Percentiles rank a stretch among this genome's conserved stretches.
phyloP scores from a whole-genome alignment of 2,113 vertebrate species.

The Sceloporus undulatus region DNA sequence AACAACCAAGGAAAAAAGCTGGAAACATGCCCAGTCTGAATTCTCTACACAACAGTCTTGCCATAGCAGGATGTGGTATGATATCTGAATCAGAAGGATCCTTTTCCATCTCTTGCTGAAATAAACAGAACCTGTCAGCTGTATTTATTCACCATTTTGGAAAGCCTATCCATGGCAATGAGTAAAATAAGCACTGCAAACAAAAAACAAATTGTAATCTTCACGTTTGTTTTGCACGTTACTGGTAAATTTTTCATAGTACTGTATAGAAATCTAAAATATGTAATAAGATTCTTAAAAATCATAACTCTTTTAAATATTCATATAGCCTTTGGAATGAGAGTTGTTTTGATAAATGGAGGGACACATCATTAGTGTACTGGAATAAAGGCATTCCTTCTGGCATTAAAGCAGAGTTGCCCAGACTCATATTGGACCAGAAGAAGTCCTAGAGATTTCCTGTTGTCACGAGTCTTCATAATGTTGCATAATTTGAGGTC shows the following conservation, averaged over 20 bases:
- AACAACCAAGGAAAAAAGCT: not conserved
- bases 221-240: not conserved
- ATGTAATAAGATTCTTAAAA: too few species aligned
- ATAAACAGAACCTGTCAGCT: not conserved
- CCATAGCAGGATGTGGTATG: not conserved
- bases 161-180: not conserved
- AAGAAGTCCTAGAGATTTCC: too few species aligned
- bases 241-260: not conserved
- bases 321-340: too few species aligned
- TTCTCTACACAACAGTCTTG: not conserved
- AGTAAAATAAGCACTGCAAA: not conserved
- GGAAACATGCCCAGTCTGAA: not conserved
- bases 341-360: too few species aligned
- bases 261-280: too few species aligned
- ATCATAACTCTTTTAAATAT: too few species aligned
- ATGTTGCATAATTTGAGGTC: too few species aligned
- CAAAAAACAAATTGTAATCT: not conserved
- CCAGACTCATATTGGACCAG: too few species aligned
- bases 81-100: conserved; percentile 6
- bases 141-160: not conserved
- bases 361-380: too few species aligned
- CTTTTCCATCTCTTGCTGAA: not conserved
- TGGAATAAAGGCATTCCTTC: too few species aligned
- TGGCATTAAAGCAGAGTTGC: too few species aligned
- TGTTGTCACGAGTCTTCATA: too few species aligned